Conservation (phyloP, 1,140 invertebrate species). For the Lasioglossum baleicum region DNA sequence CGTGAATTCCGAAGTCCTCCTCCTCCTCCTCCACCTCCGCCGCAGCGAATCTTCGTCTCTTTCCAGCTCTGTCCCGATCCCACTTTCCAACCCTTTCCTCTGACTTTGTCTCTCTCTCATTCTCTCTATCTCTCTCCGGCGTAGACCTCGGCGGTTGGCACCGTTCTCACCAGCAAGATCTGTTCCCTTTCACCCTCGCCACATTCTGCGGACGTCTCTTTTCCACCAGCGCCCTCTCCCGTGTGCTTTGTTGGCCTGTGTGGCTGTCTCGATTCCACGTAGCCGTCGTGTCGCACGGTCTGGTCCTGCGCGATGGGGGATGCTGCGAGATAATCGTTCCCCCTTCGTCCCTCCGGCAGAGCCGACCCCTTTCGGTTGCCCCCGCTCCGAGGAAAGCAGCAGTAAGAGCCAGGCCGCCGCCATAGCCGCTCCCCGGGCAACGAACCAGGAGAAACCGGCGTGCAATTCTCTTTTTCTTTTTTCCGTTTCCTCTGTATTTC, state of each 20-base stretch:
- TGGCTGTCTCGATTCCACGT: slow-evolving; percentile 4
- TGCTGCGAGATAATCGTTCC: slow-evolving; percentile 69
- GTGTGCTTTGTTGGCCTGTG: background rate
- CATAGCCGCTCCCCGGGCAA: slow-evolving; percentile 75
- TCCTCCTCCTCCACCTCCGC: background rate
- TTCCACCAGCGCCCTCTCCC: slow-evolving; percentile 35
- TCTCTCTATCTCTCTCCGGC: background rate
- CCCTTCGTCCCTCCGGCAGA: slow-evolving; percentile 41
- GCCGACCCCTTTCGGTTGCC: slow-evolving; percentile 53
- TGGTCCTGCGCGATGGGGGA: slow-evolving; percentile 75
- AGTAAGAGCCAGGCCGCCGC: slow-evolving; percentile 78
- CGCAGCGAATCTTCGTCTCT: slow-evolving; percentile 1
- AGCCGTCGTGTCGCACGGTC: slow-evolving; percentile 1
- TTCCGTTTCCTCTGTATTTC: slow-evolving; percentile 24
- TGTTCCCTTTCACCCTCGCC: background rate
- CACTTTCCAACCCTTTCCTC: slow-evolving; percentile 25
- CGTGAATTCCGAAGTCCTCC: background rate
- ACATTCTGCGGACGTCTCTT: slow-evolving; percentile 1
- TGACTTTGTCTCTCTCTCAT: background rate
- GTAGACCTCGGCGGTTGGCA: background rate
- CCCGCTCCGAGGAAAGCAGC: slow-evolving; percentile 62
- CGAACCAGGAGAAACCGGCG: slow-evolving; percentile 58
- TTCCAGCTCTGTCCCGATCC: background rate
- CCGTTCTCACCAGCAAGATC: background rate
- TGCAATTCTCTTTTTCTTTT: slow-evolving; percentile 49